Percentiles rank a stretch among this genome's conserved stretches.
Evolutionary conservation across 2,797 vertebrate species (phyloP).

Genomic region (Myripristis jacobus): DNA sequence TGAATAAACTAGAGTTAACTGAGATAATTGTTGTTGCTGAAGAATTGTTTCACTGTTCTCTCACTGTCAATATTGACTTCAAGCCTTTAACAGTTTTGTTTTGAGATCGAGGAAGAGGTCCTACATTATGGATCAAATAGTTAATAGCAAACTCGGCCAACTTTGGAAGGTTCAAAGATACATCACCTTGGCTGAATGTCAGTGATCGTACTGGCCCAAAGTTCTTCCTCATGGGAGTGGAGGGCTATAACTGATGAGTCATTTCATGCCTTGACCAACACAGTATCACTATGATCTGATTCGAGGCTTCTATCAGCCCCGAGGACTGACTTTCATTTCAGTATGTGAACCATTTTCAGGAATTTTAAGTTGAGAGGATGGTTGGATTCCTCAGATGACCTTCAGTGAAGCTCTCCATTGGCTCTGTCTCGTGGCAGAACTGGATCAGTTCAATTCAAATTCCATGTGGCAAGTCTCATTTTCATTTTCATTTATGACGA

Average conservation of each 20-base stretch:
- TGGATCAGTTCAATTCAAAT: constrained; percentile 9
- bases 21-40: constrained; percentile 56
- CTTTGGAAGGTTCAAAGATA: constrained; percentile 54
- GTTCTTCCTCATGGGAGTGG: constrained; percentile 66
- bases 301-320: constrained; percentile 49
- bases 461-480: constrained; percentile 28
- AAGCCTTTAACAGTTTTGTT: constrained; percentile 29
- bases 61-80: constrained; percentile 58
- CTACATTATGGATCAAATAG: not conserved
- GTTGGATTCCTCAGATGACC: constrained; percentile 31
- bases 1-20: constrained; percentile 38
- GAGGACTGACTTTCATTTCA: constrained; percentile 59
- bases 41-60: constrained; percentile 34
- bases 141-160: constrained; percentile 59
- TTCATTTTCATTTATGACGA: constrained; percentile 27
- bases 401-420: constrained; percentile 12
- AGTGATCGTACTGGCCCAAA: constrained; percentile 46
- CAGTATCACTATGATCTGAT: constrained; percentile 52
- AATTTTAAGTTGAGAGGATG: constrained; percentile 37
- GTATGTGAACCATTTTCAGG: constrained; percentile 57
- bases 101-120: constrained; percentile 21
- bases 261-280: constrained; percentile 59
- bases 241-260: constrained; percentile 64
- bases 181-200: constrained; percentile 21
- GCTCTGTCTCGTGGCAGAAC: constrained; percentile 15